A percentile compares a stretch with the other conserved stretches of the same genome.
Conservation (phyloP, 2,113 vertebrate species). For the Capra hircus region DNA sequence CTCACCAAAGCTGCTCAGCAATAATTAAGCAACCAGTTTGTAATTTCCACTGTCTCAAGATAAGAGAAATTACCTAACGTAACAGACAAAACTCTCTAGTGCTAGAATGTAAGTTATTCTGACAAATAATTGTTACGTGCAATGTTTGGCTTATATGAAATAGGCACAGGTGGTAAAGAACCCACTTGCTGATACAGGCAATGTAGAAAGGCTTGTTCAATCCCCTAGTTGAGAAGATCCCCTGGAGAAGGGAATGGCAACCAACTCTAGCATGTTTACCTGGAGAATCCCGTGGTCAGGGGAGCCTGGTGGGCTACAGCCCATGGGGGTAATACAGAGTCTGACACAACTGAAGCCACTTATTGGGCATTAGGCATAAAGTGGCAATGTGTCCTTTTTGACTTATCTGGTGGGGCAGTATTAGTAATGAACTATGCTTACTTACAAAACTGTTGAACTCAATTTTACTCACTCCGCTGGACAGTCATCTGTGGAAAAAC, state of each 20-base stretch:
- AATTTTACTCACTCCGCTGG: not conserved
- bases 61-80: not conserved
- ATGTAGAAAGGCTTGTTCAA: fast-evolving
- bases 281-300: not conserved
- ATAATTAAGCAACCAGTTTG: not conserved
- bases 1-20: not conserved
- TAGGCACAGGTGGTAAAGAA: not conserved
- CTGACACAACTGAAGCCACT: not conserved
- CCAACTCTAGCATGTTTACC: fast-evolving
- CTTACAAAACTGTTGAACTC: not conserved
- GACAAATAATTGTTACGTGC: fast-evolving
- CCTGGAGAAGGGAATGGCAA: not conserved
- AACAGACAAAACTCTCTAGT: not conserved
- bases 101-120: not conserved
- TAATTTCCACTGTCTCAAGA: not conserved
- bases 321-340: not conserved
- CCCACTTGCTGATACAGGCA: not conserved
- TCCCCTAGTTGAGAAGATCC: fast-evolving
- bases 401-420: not conserved
- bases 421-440: not conserved
- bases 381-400: fast-evolving
- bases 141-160: fast-evolving
- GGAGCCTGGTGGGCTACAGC: not conserved
- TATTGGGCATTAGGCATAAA: not conserved
- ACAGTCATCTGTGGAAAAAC: not conserved